Evolutionary conservation across 1,140 invertebrate genomes (phyloP).

Genomic region (Neotoxoptera formosana): DNA sequence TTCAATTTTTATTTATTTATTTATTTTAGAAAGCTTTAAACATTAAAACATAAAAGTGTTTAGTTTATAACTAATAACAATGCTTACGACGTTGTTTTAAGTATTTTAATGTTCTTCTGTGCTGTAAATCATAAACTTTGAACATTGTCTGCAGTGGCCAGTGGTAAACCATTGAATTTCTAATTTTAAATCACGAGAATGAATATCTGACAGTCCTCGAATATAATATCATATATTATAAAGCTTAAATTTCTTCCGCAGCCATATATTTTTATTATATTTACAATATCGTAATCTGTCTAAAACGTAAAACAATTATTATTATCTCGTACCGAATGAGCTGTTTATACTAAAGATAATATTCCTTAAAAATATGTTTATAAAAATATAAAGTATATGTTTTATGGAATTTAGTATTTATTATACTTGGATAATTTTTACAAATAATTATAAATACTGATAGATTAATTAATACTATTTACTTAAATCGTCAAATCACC

Average conservation of each 20-base stretch:
- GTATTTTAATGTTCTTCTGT: neutral
- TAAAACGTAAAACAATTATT: neutral
- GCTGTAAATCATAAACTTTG: neutral
- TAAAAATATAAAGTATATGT: no score
- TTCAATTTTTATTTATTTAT: neutral
- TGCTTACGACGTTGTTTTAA: neutral
- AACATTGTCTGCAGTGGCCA: neutral
- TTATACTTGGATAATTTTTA: no score
- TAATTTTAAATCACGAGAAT: neutral
- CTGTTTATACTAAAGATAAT: no score
- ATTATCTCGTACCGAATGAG: neutral
- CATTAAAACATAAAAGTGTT: neutral
- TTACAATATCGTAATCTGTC: neutral
- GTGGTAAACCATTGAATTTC: neutral
- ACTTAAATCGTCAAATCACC: no score
- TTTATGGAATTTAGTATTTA: no score
- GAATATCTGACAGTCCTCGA: neutral
- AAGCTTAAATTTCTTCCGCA: neutral
- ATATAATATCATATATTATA: neutral
- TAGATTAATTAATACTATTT: no score
- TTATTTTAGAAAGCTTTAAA: conserved; percentile 21
- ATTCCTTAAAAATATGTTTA: no score
- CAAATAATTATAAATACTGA: no score
- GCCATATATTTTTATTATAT: neutral
- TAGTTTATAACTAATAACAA: neutral